A percentile compares a stretch with the other conserved stretches of the same genome.
Evolutionary conservation across 2,888 invertebrate species (phyloP).

Genomic region (Apotomis turbidana): DNA sequence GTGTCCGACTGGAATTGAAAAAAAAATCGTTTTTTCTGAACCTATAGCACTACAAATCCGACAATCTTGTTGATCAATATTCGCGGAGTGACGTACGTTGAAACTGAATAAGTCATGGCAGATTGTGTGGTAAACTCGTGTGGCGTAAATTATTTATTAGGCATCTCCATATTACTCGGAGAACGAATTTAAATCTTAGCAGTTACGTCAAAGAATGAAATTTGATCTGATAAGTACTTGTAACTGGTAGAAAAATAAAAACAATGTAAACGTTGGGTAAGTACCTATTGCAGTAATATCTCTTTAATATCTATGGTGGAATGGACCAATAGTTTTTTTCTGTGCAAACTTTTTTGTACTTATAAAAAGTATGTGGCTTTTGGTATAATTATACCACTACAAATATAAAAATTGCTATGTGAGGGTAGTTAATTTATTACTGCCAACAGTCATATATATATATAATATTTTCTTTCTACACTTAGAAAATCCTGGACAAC

Average conservation of each 20-base stretch:
- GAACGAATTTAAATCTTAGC: slow-evolving; percentile 23
- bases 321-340: no score
- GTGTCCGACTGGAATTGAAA: not conserved
- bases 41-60: not conserved
- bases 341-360: no score
- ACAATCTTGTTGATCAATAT: slow-evolving; percentile 24
- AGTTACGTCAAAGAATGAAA: slow-evolving; percentile 12
- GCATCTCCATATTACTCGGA: not conserved
- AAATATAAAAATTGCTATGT: no score
- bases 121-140: slow-evolving; percentile 28
- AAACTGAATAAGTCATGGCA: slow-evolving; percentile 33
- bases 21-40: not conserved
- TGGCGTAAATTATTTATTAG: slow-evolving; percentile 30
- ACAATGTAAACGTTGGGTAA: not conserved
- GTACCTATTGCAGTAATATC: no score
- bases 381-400: no score
- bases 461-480: no score
- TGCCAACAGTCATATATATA: no score
- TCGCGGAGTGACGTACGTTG: slow-evolving; percentile 12
- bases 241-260: not conserved
- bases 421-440: no score
- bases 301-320: no score
- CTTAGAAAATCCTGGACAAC: no score
- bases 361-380: no score
- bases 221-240: not conserved